Conservation (phyloP, 2,113 vertebrate genomes). For the Grammomys surdaster region DNA sequence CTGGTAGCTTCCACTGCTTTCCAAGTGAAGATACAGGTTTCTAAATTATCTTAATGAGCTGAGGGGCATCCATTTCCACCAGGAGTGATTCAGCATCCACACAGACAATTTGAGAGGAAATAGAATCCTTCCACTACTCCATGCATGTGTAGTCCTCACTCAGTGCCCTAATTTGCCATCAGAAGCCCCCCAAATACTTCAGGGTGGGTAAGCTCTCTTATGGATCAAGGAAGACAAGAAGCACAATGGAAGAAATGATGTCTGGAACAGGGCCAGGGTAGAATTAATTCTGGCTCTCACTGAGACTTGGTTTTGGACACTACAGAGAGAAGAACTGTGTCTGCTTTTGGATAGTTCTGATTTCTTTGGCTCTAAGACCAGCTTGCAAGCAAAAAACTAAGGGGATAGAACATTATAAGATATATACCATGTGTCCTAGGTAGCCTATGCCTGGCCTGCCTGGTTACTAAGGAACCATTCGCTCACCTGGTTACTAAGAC, state of each 20-base stretch:
- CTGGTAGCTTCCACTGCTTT: slow-evolving; percentile 25
- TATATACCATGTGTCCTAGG: slow-evolving; percentile 69
- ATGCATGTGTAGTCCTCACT: not conserved
- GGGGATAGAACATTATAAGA: slow-evolving; percentile 44
- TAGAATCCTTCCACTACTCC: not conserved
- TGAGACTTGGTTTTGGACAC: slow-evolving; percentile 21
- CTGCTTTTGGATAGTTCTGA: slow-evolving; percentile 25
- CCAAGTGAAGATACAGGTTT: slow-evolving; percentile 66
- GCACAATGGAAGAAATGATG: not conserved
- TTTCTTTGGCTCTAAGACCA: not conserved
- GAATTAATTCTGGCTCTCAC: slow-evolving; percentile 30
- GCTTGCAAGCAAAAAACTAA: not conserved
- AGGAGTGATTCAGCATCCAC: slow-evolving; percentile 58
- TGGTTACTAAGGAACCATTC: slow-evolving; percentile 83
- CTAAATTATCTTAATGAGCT: slow-evolving; percentile 68
- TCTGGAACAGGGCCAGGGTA: not conserved
- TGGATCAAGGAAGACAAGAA: not conserved
- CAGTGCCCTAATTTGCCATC: not conserved
- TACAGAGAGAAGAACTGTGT: not conserved
- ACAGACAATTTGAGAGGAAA: slow-evolving; percentile 12
- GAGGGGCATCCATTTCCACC: slow-evolving; percentile 41
- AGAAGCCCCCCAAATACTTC: not conserved
- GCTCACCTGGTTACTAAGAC: slow-evolving; percentile 76
- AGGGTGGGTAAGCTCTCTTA: not conserved
- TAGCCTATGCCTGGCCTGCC: slow-evolving; percentile 75